Base-by-base conservation (phyloP, 2,113 vertebrate species). In the Prunella fulvescens region DNA sequence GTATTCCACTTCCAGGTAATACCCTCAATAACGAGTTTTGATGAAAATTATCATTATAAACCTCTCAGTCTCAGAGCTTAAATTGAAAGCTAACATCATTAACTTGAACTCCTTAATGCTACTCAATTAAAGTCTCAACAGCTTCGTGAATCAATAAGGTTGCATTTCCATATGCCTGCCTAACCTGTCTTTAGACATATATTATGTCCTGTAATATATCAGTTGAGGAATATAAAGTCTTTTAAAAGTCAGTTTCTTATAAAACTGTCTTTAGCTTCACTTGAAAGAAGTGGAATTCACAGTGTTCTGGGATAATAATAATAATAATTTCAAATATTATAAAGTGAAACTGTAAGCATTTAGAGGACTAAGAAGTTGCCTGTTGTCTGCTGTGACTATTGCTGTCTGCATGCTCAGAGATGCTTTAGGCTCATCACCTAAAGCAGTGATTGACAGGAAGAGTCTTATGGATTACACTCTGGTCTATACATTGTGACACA, bases 141-240 rank as follows among this genome's bases (percentile, higher is more conserved):
- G 77, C 19, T 93, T 95, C 81, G 83, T 67, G 65, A 92, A 93
- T 91, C 76, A 86, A 78, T 94, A 88, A 84, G 57, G 65, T 17
- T 78, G 54, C 10, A 5, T 56, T 94, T 95, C 69, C 53, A 67
- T 73, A 78, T 67, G 60, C 24, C 77, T 84, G 23, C 0, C 6
- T 74, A 86, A 78, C 33, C n/a, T 86, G 47, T 33, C 26, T 60
- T 35, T 84, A 84, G 61, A 92, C 26, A 47, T n/a, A 77, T 42
- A 80, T 86, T 81, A 73, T 86, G 35, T 31, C 13, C 45, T 83
- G 23, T 25, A 94, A 94, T 65, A 10, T 39, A 40, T 66, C 47
- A 78, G 4, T 28, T 86, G 16, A 74, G 42, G 24, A 74, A 73
- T 3, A 12, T 1, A 33, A 1, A 39, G 22, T 8, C 28, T 85